Conservation (phyloP, 1,140 invertebrate genomes). For the Aphelinus atriplicis region DNA sequence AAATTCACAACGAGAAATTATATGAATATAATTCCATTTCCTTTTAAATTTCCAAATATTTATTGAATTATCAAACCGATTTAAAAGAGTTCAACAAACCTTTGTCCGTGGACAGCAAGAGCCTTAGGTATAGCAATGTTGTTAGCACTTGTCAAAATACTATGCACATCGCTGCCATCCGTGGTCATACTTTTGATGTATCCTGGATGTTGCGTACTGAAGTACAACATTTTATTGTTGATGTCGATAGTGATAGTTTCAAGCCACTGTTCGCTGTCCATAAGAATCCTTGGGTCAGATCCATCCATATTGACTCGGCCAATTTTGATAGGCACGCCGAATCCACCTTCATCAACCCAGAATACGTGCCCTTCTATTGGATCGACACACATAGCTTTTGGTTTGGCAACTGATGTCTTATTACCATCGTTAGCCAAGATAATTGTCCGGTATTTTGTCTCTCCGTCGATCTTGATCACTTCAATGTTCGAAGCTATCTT, state of each 20-base stretch:
- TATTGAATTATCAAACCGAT: too few relatives aligned
- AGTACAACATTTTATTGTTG: conserved; percentile 85
- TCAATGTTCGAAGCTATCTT: conserved; percentile 92
- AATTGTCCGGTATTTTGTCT: conserved; percentile 84
- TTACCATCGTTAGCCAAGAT: conserved; percentile 92
- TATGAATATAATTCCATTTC: too few relatives aligned
- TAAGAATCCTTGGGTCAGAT: conserved; percentile 76
- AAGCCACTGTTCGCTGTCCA: conserved; percentile 74
- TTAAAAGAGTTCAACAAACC: background rate
- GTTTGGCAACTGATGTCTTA: conserved; percentile 85
- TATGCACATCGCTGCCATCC: conserved; percentile 77
- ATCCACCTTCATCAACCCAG: conserved; percentile 96
- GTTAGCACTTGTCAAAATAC: conserved; percentile 75
- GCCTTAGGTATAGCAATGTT: conserved; percentile 83
- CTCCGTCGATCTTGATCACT: conserved; percentile 87
- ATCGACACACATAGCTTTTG: conserved; percentile 88
- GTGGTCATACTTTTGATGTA: conserved; percentile 79
- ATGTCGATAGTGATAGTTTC: conserved; percentile 89
- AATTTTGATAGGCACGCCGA: conserved; percentile 90
- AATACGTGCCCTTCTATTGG: conserved; percentile 85
- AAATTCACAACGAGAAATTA: conserved; percentile 52
- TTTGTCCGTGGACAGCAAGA: conserved; percentile 79
- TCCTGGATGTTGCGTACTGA: conserved; percentile 81
- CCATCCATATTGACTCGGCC: conserved; percentile 96
- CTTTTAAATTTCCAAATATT: too few relatives aligned